Conservation (phyloP, 2,888 invertebrate genomes). For the Cryptophagus acutangulus region DNA sequence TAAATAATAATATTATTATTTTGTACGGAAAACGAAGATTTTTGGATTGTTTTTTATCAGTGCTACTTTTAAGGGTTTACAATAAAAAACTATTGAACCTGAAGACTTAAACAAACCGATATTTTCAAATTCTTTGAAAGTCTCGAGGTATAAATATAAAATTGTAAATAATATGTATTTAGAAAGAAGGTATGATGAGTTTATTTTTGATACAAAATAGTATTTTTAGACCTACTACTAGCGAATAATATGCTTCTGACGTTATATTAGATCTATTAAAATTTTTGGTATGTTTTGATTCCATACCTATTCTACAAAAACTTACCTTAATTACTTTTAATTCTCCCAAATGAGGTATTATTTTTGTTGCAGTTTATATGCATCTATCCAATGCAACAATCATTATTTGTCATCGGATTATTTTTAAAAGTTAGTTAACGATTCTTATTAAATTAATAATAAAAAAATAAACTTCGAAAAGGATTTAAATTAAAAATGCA, state of each 20-base stretch:
- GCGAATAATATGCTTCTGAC: slow-evolving; percentile 18
- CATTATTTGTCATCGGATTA: too few relatives aligned
- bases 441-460: too few relatives aligned
- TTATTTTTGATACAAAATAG: slow-evolving; percentile 17
- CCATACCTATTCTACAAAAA: neutral
- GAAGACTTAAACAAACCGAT: too few relatives aligned
- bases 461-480: neutral
- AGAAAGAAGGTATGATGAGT: slow-evolving; percentile 11
- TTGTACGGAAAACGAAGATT: too few relatives aligned
- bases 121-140: too few relatives aligned
- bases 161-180: neutral
- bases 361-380: neutral
- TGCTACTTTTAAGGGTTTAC: too few relatives aligned
- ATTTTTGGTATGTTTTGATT: slow-evolving; percentile 20
- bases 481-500: neutral
- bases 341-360: neutral
- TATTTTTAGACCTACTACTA: slow-evolving; percentile 21
- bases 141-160: too few relatives aligned
- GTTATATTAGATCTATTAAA: slow-evolving; percentile 19
- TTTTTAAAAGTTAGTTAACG: too few relatives aligned
- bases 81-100: too few relatives aligned
- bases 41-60: too few relatives aligned
- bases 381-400: slow-evolving; percentile 1
- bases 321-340: neutral
- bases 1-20: too few relatives aligned